Conservation (phyloP, 2,113 vertebrate species). For the Campylomormyrus numenius region DNA sequence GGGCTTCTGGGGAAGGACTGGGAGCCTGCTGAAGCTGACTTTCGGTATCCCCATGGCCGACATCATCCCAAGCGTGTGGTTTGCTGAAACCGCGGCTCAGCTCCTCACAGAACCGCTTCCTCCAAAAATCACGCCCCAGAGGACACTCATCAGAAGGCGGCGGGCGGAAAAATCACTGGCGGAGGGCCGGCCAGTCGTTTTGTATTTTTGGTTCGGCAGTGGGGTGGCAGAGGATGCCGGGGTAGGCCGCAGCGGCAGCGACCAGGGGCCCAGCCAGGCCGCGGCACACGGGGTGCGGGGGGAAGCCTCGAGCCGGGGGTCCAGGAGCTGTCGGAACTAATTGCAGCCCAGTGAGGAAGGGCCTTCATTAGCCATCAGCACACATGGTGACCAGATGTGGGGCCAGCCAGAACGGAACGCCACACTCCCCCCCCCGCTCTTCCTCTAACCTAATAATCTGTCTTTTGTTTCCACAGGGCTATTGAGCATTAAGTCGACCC, state of each 20-base stretch:
- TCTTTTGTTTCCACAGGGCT: slow-evolving; percentile 76
- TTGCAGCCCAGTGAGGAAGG: slow-evolving; percentile 84
- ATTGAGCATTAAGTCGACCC: slow-evolving; percentile 69
- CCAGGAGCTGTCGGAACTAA: slow-evolving; percentile 75
- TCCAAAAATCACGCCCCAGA: not conserved
- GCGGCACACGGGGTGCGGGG: not conserved
- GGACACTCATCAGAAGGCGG: not conserved
- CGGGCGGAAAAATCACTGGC: not conserved
- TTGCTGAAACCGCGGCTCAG: not conserved
- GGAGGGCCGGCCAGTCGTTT: not conserved
- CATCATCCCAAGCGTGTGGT: not conserved
- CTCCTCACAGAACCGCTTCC: not conserved
- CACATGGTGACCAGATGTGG: slow-evolving; percentile 98
- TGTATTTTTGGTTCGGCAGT: not conserved
- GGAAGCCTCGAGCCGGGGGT: slow-evolving; percentile 49
- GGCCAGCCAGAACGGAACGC: slow-evolving; percentile 58
- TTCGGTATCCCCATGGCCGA: not conserved
- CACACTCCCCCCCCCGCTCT: slow-evolving; percentile 52
- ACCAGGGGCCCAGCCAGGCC: not conserved
- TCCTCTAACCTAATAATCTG: slow-evolving; percentile 75
- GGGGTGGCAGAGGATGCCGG: not conserved
- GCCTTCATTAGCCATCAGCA: slow-evolving; percentile 89
- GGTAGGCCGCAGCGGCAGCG: not conserved
- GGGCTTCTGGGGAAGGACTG: not conserved
- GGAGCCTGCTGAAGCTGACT: not conserved